A percentile compares a stretch with the other conserved stretches of the same genome.
Evolutionary conservation across 2,888 invertebrate species (phyloP).

Genomic region (Melanchra persicariae): DNA sequence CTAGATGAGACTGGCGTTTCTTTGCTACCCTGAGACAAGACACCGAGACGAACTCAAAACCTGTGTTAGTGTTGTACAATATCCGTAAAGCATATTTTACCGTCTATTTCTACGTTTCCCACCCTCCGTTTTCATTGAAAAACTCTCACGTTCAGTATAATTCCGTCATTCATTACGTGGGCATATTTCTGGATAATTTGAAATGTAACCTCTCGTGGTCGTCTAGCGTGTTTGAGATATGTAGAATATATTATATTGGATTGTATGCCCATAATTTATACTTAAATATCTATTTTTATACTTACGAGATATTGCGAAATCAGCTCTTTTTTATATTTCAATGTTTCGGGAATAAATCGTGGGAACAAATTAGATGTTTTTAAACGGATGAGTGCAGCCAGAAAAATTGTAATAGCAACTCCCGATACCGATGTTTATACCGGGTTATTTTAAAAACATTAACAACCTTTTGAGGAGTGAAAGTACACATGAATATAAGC

Average conservation of each 20-base stretch:
- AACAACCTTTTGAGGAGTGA: too few species aligned
- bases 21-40: too few species aligned
- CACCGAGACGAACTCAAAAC: too few species aligned
- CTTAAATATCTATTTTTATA: slow-evolving; percentile 8
- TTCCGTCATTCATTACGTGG: slow-evolving; percentile 26
- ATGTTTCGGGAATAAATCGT: slow-evolving; percentile 14
- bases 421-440: too few species aligned
- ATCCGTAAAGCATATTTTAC: too few species aligned
- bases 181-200: slow-evolving; percentile 23
- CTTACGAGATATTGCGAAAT: too few species aligned
- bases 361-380: background rate
- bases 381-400: background rate
- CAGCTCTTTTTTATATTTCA: slow-evolving; percentile 15
- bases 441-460: too few species aligned
- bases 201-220: slow-evolving; percentile 29
- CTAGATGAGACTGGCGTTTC: too few species aligned
- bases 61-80: too few species aligned
- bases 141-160: background rate
- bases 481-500: too few species aligned
- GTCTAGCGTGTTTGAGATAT: background rate
- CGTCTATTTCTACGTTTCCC: too few species aligned
- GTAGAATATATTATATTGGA: slow-evolving; percentile 2
- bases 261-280: background rate
- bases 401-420: background rate
- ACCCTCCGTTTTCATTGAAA: background rate